Conservation (phyloP, 2,888 invertebrate species). For the Malthinus flaveolus region DNA sequence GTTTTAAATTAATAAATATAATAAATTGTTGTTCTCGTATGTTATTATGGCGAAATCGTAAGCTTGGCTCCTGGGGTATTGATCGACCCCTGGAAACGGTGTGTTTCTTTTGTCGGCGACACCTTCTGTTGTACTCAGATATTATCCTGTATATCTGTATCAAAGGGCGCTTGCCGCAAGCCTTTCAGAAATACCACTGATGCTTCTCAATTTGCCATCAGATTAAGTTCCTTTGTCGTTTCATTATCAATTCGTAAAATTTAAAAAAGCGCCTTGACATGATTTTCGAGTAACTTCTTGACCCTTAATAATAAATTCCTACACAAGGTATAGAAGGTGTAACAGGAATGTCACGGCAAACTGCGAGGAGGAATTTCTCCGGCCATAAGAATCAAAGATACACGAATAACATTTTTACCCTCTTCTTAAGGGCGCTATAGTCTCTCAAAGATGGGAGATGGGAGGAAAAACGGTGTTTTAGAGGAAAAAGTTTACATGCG, state of each 20-base stretch:
- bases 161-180: conserved; percentile 18
- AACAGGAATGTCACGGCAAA: too few relatives aligned
- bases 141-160: conserved; percentile 19
- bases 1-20: background rate
- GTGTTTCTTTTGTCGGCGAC: conserved; percentile 36
- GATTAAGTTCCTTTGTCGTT: background rate
- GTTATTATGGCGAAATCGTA: background rate
- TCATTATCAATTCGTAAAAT: too few relatives aligned
- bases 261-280: too few relatives aligned
- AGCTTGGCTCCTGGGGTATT: conserved; percentile 33
- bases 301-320: too few relatives aligned
- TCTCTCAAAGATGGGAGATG: too few relatives aligned
- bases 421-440: too few relatives aligned
- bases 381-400: too few relatives aligned
- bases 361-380: too few relatives aligned
- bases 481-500: too few relatives aligned
- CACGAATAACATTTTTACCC: too few relatives aligned
- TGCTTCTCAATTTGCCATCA: conserved; percentile 9
- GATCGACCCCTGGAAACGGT: conserved; percentile 35
- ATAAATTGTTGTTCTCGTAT: background rate
- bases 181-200: conserved; percentile 13
- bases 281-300: background rate
- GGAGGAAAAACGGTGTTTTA: too few relatives aligned
- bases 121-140: conserved; percentile 26
- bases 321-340: too few relatives aligned